These are phyloP conservation scores for Paedocypris sp. DNA, from an alignment of 2,113 vertebrate genomes.

Conservation along the genomic window DNA sequence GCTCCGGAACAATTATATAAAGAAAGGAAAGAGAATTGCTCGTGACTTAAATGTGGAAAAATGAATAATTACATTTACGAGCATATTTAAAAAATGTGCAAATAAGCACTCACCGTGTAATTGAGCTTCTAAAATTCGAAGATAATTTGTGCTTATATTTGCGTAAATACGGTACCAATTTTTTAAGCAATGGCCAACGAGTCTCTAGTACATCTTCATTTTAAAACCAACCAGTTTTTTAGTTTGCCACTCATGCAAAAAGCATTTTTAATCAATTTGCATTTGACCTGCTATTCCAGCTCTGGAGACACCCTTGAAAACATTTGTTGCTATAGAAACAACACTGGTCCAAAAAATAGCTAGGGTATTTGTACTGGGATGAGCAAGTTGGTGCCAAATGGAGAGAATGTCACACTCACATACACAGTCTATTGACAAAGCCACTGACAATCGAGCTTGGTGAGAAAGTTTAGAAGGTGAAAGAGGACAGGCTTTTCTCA, in stretches of 20 bases:
- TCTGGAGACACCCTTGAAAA: neutral
- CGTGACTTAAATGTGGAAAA: too few species aligned
- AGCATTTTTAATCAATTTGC: neutral
- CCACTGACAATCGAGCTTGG: slow-evolving; percentile 1
- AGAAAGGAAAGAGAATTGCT: too few species aligned
- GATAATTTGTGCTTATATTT: too few species aligned
- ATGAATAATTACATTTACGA: too few species aligned
- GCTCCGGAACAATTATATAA: too few species aligned
- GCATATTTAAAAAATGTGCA: too few species aligned
- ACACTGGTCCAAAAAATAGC: slow-evolving; percentile 3
- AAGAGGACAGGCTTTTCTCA: slow-evolving; percentile 31
- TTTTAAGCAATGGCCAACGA: too few species aligned
- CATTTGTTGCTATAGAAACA: slow-evolving; percentile 9
- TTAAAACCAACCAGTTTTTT: too few species aligned
- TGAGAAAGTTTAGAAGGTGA: slow-evolving; percentile 36
- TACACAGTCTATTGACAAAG: slow-evolving; percentile 10
- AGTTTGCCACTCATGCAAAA: neutral
- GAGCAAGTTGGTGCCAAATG: slow-evolving; percentile 7
- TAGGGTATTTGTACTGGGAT: neutral
- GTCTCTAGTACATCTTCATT: too few species aligned
- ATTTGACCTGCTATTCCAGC: neutral
- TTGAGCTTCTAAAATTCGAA: too few species aligned
- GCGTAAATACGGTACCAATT: too few species aligned
- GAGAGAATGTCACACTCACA: neutral
- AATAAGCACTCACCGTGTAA: too few species aligned